These are phyloP conservation scores for Orchesella flavescens DNA, from an alignment of 2,888 invertebrate species.

Conservation along the genomic window DNA sequence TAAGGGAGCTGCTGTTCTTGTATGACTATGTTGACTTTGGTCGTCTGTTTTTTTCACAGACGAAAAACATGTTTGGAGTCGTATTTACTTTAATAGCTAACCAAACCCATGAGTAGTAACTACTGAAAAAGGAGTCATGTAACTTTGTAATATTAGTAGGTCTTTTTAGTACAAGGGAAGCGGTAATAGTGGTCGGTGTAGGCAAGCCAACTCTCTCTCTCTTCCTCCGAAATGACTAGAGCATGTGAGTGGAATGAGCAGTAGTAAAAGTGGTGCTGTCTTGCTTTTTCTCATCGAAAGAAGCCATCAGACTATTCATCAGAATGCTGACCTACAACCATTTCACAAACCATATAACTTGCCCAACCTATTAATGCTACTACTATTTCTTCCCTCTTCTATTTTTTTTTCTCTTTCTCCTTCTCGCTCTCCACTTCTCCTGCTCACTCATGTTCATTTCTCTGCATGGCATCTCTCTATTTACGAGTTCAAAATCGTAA, in stretches of 20 bases:
- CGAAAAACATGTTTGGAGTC: slow-evolving; percentile 41
- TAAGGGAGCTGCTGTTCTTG: not conserved
- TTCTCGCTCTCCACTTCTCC: slow-evolving; percentile 17
- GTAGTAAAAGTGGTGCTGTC: slow-evolving; percentile 23
- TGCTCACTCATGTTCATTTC: slow-evolving; percentile 15
- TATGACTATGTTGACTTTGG: slow-evolving; percentile 48
- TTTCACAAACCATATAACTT: slow-evolving; percentile 52
- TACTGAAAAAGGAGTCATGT: slow-evolving; percentile 33
- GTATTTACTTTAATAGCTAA: slow-evolving; percentile 59
- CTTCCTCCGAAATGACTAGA: not conserved
- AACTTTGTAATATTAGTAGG: slow-evolving; percentile 11
- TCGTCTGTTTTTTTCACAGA: slow-evolving; percentile 30
- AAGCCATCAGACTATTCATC: slow-evolving; percentile 43
- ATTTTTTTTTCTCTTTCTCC: slow-evolving; percentile 7
- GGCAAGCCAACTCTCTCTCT: not conserved
- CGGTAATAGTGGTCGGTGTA: slow-evolving; percentile 18
- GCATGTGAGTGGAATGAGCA: not conserved
- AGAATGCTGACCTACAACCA: slow-evolving; percentile 53
- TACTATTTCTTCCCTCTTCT: slow-evolving; percentile 21
- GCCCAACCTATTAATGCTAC: slow-evolving; percentile 43
- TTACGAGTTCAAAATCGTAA: slow-evolving; percentile 37
- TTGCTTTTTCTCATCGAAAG: slow-evolving; percentile 39
- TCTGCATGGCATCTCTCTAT: slow-evolving; percentile 20
- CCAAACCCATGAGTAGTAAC: slow-evolving; percentile 45
- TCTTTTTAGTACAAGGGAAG: not conserved